phyloP scores from a whole-genome alignment of 2,113 vertebrate species.

The Nesospiza acunhae region DNA sequence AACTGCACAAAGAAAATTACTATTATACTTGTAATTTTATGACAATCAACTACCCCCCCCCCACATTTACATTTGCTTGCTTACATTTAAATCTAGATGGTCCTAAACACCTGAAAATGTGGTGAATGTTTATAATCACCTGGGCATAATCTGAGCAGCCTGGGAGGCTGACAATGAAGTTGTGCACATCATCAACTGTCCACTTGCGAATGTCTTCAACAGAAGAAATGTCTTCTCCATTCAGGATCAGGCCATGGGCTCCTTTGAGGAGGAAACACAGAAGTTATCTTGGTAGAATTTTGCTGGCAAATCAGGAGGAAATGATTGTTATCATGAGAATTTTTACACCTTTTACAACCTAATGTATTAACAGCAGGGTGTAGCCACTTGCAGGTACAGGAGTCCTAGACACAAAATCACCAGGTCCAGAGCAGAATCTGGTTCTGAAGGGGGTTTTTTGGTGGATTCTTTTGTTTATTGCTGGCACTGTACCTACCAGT shows the following conservation, averaged over 20 bases:
- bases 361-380: neutral
- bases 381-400: neutral
- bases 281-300: neutral
- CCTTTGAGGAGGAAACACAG: slow-evolving; percentile 69
- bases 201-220: slow-evolving; percentile 90
- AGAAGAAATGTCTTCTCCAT: slow-evolving; percentile 79
- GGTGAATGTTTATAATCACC: slow-evolving; percentile 68
- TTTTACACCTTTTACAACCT: neutral
- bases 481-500: neutral
- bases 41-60: neutral
- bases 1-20: neutral
- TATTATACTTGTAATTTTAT: neutral
- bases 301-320: neutral
- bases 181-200: slow-evolving; percentile 88
- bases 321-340: neutral
- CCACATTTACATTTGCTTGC: neutral
- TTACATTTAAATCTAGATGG: neutral
- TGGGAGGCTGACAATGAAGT: slow-evolving; percentile 86
- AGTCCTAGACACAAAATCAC: neutral
- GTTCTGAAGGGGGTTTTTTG: neutral
- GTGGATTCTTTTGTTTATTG: neutral
- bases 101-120: neutral
- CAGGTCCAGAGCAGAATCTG: neutral
- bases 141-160: slow-evolving; percentile 92
- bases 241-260: slow-evolving; percentile 77